phyloP scores from a whole-genome alignment of 2,113 vertebrate species.

The Phaethon lepturus region DNA sequence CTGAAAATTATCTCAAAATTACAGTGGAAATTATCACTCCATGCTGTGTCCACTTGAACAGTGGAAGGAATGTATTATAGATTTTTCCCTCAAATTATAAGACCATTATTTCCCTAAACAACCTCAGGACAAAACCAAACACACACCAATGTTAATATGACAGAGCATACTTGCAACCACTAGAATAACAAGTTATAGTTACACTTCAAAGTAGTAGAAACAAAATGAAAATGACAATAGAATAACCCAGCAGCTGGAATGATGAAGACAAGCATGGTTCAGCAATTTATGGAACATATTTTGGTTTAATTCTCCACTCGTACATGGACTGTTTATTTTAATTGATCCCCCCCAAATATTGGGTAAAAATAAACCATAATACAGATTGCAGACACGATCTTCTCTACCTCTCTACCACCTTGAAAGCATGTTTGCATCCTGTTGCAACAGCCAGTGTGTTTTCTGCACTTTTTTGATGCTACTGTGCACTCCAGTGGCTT shows the following conservation, averaged over 20 bases:
- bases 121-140: background rate
- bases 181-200: background rate
- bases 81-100: background rate
- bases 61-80: background rate
- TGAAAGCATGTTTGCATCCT: background rate
- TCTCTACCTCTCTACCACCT: background rate
- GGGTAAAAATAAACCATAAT: background rate
- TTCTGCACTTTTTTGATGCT: background rate
- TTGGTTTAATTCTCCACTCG: background rate
- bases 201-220: background rate
- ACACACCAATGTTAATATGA: background rate
- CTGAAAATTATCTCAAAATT: background rate
- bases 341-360: background rate
- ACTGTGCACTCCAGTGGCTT: conserved; percentile 61
- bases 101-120: background rate
- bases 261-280: background rate
- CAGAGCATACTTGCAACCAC: background rate
- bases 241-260: background rate
- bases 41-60: background rate
- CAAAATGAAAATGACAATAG: background rate
- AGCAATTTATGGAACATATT: background rate
- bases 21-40: background rate
- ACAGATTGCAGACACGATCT: background rate
- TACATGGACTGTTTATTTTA: background rate
- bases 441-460: background rate